Evolutionary conservation across 2,113 vertebrate genomes (phyloP).

Genomic region (Diglossa brunneiventris): DNA sequence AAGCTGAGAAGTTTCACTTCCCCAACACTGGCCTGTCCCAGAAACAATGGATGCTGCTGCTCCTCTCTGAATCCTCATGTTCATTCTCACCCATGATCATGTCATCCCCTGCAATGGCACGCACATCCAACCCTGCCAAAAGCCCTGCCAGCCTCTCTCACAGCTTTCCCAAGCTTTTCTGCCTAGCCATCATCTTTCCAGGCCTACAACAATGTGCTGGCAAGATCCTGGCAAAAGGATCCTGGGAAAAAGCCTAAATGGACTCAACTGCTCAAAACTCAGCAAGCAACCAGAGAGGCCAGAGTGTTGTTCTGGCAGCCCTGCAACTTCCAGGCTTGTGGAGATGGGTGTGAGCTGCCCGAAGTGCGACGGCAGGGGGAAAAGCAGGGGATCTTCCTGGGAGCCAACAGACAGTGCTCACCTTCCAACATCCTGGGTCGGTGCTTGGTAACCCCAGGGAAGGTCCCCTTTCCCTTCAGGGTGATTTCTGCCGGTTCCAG

Average conservation of each 20-base stretch:
- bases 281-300: not conserved
- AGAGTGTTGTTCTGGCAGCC: not conserved
- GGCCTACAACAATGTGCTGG: not conserved
- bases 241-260: not conserved
- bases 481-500: conserved; percentile 75
- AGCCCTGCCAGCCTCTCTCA: not conserved
- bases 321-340: not conserved
- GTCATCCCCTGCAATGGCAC: not conserved
- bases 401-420: conserved; percentile 15
- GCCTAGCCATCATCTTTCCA: not conserved
- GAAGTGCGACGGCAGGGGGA: accelerated
- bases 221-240: not conserved
- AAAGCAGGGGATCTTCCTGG: not conserved
- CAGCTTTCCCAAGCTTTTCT: not conserved
- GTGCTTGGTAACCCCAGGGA: conserved; percentile 81
- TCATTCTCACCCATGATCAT: not conserved
- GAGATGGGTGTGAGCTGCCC: not conserved
- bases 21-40: accelerated
- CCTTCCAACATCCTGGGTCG: conserved; percentile 78
- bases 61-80: not conserved
- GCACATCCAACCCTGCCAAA: not conserved
- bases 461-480: conserved; percentile 82
- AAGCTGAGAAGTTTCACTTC: not conserved
- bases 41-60: not conserved
- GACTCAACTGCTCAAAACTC: not conserved